These are phyloP conservation scores for Sitta europaea DNA, from an alignment of 2,113 vertebrate species.

Conservation along the genomic window DNA sequence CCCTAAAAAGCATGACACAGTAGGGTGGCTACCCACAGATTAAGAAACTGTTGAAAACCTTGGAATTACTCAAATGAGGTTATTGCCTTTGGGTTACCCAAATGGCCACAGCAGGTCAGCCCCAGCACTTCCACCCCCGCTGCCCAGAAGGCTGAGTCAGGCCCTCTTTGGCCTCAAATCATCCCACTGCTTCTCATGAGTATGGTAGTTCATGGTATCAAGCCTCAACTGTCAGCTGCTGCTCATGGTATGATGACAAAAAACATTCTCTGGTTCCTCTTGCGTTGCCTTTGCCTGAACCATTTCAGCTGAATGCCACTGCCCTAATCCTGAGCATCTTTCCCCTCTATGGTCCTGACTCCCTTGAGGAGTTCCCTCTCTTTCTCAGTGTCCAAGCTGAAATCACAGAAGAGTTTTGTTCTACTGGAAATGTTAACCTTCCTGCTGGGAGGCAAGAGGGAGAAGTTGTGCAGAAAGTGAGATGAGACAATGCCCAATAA, in stretches of 20 bases:
- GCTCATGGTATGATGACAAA: fast-evolving
- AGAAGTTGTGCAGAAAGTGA: background rate
- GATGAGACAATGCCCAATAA: background rate
- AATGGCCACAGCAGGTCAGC: background rate
- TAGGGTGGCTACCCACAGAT: background rate
- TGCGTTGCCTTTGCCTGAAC: background rate
- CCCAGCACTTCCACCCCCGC: background rate
- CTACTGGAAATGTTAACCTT: background rate
- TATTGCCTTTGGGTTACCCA: background rate
- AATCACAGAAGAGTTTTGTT: background rate
- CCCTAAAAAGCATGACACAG: background rate
- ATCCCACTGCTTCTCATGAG: fast-evolving
- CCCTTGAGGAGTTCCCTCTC: background rate
- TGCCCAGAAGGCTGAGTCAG: background rate
- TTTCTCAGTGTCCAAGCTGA: background rate
- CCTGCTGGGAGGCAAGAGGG: background rate
- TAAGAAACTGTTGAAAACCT: slow-evolving; percentile 6
- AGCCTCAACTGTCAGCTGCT: background rate
- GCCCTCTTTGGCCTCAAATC: background rate
- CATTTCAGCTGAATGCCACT: background rate
- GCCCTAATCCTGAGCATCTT: background rate
- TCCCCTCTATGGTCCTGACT: background rate
- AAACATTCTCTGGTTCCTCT: background rate
- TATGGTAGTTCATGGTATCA: fast-evolving
- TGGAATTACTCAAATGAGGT: background rate